Conservation (phyloP, 2,888 invertebrate genomes). For the Cynaeus angustus region DNA sequence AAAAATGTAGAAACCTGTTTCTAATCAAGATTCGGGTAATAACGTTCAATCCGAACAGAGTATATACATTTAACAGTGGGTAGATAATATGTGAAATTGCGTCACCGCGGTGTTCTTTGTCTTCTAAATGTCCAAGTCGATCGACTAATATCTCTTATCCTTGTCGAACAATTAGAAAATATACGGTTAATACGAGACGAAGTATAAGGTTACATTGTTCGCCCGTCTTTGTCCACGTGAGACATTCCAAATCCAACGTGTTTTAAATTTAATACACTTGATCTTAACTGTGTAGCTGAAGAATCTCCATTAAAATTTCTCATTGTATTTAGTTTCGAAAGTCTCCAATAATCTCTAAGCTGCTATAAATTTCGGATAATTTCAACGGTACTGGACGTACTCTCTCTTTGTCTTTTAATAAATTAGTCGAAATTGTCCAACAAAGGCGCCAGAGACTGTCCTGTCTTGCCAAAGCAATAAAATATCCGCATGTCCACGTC, state of each 20-base stretch:
- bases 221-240: slow-evolving; percentile 51
- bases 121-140: slow-evolving; percentile 46
- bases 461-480: slow-evolving; percentile 27
- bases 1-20: slow-evolving; percentile 61
- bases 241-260: slow-evolving; percentile 50
- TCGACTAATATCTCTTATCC: slow-evolving; percentile 48
- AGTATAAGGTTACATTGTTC: slow-evolving; percentile 54
- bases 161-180: slow-evolving; percentile 51
- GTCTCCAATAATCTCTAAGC: slow-evolving; percentile 28
- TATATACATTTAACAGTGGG: slow-evolving; percentile 54
- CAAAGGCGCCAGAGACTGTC: slow-evolving; percentile 13
- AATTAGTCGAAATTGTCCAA: slow-evolving; percentile 34
- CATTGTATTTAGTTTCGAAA: slow-evolving; percentile 48
- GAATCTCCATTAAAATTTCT: slow-evolving; percentile 50
- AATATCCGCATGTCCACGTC: slow-evolving; percentile 19
- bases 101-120: slow-evolving; percentile 50
- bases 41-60: slow-evolving; percentile 56
- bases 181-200: slow-evolving; percentile 45
- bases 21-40: slow-evolving; percentile 64
- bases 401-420: slow-evolving; percentile 22
- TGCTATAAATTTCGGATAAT: slow-evolving; percentile 35
- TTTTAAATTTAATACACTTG: slow-evolving; percentile 50
- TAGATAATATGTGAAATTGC: slow-evolving; percentile 54
- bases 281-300: slow-evolving; percentile 41
- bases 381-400: slow-evolving; percentile 13